Conservation (phyloP, 1,140 invertebrate genomes). For the Antheraea pernyi region DNA sequence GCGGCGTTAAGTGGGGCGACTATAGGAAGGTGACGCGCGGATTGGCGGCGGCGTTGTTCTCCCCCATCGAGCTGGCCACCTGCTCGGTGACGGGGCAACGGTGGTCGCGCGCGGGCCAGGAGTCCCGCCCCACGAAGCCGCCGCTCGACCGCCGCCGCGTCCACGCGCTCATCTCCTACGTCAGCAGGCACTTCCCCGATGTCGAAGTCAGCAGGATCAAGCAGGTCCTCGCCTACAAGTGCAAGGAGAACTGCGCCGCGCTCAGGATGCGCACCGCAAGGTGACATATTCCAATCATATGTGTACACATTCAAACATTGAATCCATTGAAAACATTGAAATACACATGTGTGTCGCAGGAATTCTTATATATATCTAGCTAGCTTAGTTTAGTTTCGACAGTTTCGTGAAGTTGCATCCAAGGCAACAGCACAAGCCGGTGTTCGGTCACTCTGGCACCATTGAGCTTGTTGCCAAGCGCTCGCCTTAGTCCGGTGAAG, state of each 20-base stretch:
- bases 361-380: no score
- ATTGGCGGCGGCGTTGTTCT: conserved; percentile 86
- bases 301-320: no score
- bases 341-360: no score
- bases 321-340: no score
- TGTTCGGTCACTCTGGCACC: no score
- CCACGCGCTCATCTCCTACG: conserved; percentile 87
- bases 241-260: conserved; percentile 87
- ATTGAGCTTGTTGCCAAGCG: no score
- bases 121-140: conserved; percentile 85
- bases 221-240: conserved; percentile 87
- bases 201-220: conserved; percentile 87
- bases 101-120: conserved; percentile 85
- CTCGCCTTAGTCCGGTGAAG: no score
- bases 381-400: no score
- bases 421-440: no score
- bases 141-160: conserved; percentile 85
- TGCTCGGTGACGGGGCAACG: conserved; percentile 87
- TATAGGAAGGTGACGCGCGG: conserved; percentile 86
- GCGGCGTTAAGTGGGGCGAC: conserved; percentile 86
- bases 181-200: conserved; percentile 85
- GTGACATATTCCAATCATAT: conserved; percentile 52
- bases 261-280: conserved; percentile 86
- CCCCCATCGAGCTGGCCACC: conserved; percentile 85
- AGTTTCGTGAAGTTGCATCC: no score